A percentile compares a stretch with the other conserved stretches of the same genome.
These are phyloP conservation scores for Sebastes miniatus DNA, from an alignment of 2,797 vertebrate species.

Conservation along the genomic window DNA sequence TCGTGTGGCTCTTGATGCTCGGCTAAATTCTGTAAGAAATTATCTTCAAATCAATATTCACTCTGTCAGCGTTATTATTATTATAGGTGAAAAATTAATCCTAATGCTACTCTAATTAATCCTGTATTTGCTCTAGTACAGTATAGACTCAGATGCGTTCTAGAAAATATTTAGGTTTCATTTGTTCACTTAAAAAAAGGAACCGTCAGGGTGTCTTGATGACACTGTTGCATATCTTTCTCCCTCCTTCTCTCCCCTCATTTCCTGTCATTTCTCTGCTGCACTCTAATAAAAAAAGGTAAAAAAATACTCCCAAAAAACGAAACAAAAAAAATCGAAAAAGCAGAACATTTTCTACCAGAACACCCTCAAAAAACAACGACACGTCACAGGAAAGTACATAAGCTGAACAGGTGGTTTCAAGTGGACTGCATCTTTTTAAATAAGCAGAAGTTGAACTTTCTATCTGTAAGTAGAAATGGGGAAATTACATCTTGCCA, in stretches of 20 bases:
- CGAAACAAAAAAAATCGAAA: accelerated
- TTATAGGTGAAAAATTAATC: background rate
- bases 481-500: background rate
- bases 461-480: background rate
- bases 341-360: background rate
- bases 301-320: background rate
- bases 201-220: accelerated
- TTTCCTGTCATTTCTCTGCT: background rate
- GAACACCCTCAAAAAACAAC: background rate
- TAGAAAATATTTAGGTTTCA: background rate
- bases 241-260: background rate
- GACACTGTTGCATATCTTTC: background rate
- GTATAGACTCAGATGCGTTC: background rate
- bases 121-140: background rate
- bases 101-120: background rate
- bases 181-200: background rate
- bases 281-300: background rate
- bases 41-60: background rate
- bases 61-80: background rate
- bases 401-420: background rate
- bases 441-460: background rate
- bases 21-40: background rate
- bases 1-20: background rate
- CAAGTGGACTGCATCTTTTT: background rate
- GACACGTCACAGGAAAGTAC: background rate